These are phyloP conservation scores for Nephotettix cincticeps DNA, from an alignment of 1,140 invertebrate genomes.

Conservation along the genomic window DNA sequence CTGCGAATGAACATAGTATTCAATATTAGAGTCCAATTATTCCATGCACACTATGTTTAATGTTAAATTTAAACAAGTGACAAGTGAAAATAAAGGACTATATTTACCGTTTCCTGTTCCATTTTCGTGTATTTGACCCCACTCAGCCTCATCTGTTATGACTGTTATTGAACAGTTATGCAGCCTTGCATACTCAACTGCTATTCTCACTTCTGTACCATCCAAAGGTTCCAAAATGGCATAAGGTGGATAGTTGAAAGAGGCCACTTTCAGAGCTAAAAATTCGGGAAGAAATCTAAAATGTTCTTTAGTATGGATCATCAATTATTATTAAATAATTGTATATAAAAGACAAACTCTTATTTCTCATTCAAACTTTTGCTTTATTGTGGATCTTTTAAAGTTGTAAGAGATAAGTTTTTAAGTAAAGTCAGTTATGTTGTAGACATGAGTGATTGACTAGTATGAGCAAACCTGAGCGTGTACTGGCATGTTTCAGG, in stretches of 20 bases:
- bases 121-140: slow-evolving; percentile 59
- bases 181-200: slow-evolving; percentile 43
- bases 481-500: too few relatives aligned
- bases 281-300: too few relatives aligned
- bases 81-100: too few relatives aligned
- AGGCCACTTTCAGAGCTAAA: slow-evolving; percentile 24
- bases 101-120: slow-evolving; percentile 52
- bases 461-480: too few relatives aligned
- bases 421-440: neutral
- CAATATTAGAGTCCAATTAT: too few relatives aligned
- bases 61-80: too few relatives aligned
- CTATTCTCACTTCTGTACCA: slow-evolving; percentile 49
- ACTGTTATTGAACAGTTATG: slow-evolving; percentile 51
- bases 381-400: neutral
- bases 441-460: too few relatives aligned
- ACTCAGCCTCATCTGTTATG: slow-evolving; percentile 52
- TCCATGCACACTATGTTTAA: too few relatives aligned
- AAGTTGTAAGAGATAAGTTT: neutral
- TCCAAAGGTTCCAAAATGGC: slow-evolving; percentile 38
- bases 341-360: neutral
- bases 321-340: neutral
- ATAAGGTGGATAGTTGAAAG: slow-evolving; percentile 30
- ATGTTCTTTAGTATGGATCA: neutral
- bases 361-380: neutral
- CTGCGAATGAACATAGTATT: too few relatives aligned